Evolutionary conservation across 1,140 invertebrate genomes (phyloP), one percentile per base, ranked within the genome.

Genomic region (Kradibia gibbosae): DNA sequence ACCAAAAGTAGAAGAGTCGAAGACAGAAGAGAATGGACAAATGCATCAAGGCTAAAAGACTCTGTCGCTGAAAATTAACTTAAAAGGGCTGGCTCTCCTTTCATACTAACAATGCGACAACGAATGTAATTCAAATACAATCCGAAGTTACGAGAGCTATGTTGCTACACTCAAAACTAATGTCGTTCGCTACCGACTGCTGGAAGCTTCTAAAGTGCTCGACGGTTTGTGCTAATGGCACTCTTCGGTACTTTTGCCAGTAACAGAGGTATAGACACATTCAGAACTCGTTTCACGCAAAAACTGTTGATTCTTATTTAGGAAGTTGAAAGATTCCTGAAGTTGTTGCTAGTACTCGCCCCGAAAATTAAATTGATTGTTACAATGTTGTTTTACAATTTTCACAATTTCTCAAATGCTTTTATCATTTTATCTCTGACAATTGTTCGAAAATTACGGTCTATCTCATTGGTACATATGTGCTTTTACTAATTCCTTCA

Each of bases 231-330:
- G 83, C 86, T 88, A 88, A 88, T 88, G 87, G 86, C 86, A 88
- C 87, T 89, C 85, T 84, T 87, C 60, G 31, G 28, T 31, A 7
- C 42, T n/a, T 5, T 55, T 15, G 15, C 10, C n/a, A 55, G 31
- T 13, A 25, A 31, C 31, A 48, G 20, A 65, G 34, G 73, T 45
- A 25, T 45, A 71, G 60, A 71, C 39, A 53, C 48, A 86, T 86
- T 88, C 85, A 85, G 84, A 85, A 86, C 85, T 88, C 84, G 83
- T 88, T 88, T 86, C 84, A 80, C 86, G 84, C 84, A 88, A 88
- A 88, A 88, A 88, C 87, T 88, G 88, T 88, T 88, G 87, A 88
- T 88, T 86, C 87, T 88, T 79, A 67, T n/a, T 79, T 75, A 77
- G 13, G 48, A 74, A 53, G 53, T 31, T 53, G 34, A 73, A 65